Percentiles rank a stretch among this genome's conserved stretches.
These are phyloP conservation scores for Graphium colonna DNA, from an alignment of 2,888 invertebrate species.

Conservation along the genomic window DNA sequence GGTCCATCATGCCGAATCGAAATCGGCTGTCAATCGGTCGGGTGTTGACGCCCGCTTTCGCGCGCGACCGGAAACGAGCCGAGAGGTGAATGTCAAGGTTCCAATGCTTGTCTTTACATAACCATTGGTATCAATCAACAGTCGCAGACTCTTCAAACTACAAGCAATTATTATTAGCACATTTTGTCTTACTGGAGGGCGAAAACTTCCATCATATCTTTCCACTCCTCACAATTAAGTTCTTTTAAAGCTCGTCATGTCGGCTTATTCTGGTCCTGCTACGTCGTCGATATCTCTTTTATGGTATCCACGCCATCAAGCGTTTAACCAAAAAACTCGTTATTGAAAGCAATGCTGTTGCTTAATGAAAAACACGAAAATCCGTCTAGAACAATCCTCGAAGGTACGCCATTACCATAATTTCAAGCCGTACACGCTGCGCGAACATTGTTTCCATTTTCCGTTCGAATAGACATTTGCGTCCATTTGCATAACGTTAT, in stretches of 20 bases:
- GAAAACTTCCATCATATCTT: too few relatives aligned
- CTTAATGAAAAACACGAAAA: not conserved
- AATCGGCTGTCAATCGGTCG: constrained; percentile 43
- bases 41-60: constrained; percentile 55
- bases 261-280: too few relatives aligned
- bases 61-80: constrained; percentile 58
- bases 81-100: constrained; percentile 72
- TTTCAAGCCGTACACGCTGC: not conserved
- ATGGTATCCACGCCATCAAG: too few relatives aligned
- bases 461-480: not conserved
- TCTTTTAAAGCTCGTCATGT: too few relatives aligned
- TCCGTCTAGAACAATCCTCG: not conserved
- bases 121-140: not conserved
- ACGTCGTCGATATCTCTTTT: too few relatives aligned
- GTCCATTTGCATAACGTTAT: not conserved
- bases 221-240: too few relatives aligned
- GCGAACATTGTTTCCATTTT: not conserved
- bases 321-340: too few relatives aligned
- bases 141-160: too few relatives aligned
- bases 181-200: too few relatives aligned
- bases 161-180: too few relatives aligned
- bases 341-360: too few relatives aligned
- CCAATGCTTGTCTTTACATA: constrained; percentile 17
- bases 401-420: not conserved
- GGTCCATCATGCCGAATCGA: constrained; percentile 31